These are phyloP conservation scores for Laspeyria flexula DNA, from an alignment of 2,888 invertebrate genomes.

Conservation along the genomic window DNA sequence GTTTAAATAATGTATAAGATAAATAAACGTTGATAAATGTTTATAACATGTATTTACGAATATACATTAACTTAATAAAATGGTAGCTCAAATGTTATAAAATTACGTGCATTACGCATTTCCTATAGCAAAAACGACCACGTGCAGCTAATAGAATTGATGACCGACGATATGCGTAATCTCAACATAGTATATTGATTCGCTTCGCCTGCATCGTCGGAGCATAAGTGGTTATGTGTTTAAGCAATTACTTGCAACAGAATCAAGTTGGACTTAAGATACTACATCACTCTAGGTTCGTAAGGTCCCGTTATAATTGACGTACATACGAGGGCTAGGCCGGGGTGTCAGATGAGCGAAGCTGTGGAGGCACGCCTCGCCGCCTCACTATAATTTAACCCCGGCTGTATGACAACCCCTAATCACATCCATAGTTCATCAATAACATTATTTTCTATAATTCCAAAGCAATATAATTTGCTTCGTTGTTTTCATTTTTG, in stretches of 20 bases:
- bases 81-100: not conserved
- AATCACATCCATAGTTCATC: conserved; percentile 59
- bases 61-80: not conserved
- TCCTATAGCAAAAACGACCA: conserved; percentile 30
- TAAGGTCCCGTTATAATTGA: conserved; percentile 77
- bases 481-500: not conserved
- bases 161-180: conserved; percentile 58
- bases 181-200: conserved; percentile 58
- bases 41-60: too few species aligned
- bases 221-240: conserved; percentile 71
- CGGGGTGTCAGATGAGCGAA: conserved; percentile 72
- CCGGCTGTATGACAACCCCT: conserved; percentile 59
- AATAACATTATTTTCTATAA: conserved; percentile 57
- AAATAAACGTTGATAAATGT: too few species aligned
- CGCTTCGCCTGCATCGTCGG: conserved; percentile 53
- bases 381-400: conserved; percentile 72
- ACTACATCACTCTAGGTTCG: conserved; percentile 47
- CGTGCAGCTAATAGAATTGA: conserved; percentile 53
- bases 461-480: conserved; percentile 4
- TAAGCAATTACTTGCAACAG: conserved; percentile 74
- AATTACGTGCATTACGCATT: conserved; percentile 23
- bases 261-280: conserved; percentile 42
- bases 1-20: too few species aligned
- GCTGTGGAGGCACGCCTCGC: conserved; percentile 53
- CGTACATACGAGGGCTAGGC: conserved; percentile 55